Evolutionary conservation across 1,140 invertebrate genomes (phyloP), one percentile per base, ranked within the genome.

Genomic region (Homarus americanus): DNA sequence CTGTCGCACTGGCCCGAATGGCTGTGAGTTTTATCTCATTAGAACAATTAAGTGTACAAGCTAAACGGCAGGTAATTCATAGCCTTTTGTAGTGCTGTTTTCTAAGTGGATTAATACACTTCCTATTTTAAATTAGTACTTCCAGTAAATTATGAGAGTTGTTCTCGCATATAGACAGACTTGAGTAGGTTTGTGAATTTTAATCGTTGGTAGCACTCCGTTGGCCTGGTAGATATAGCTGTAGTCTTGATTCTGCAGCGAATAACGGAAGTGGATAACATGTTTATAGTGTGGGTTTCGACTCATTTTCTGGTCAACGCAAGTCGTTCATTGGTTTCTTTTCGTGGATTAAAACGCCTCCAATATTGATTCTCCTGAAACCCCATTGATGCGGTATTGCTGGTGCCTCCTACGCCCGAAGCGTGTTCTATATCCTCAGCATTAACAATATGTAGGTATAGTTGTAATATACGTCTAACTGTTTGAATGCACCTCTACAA

Each of bases 21-120:
- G 63, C 79, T 82, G 79, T 82, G 63, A 53, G 79, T 82, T 82
- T 82, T 82, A 53, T 53, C 79, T 82, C 79, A 82, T 82, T 82
- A 82, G 79, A 34, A 58, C 41, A 53, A 82, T 82, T 82, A 82
- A 63, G 79, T 63, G 79, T 20, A 63, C 79, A 24, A 36, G 49
- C 79, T 32, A 69, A 69, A 69, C 12, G 63, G 32, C 63, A 28
- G 49, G 49, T 53, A 82, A 82, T 53, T 3, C 79, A 82, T 58
- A 36, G 49, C n/a, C 41, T n/a, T 63, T 63, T 63, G 9, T 58
- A 63, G n/a, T 63, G 79, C 53, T 58, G 79, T 82, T 63, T 82
- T 82, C 79, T 34, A 58, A 63, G 79, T 63, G 79, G 49, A 58
- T 82, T 38, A 58, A 28, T 63, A n/a, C n/a, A n/a, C n/a, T 53